These are phyloP conservation scores for Linhomoeus sp. DNA, from an alignment of 2,888 invertebrate species.

Conservation along the genomic window DNA sequence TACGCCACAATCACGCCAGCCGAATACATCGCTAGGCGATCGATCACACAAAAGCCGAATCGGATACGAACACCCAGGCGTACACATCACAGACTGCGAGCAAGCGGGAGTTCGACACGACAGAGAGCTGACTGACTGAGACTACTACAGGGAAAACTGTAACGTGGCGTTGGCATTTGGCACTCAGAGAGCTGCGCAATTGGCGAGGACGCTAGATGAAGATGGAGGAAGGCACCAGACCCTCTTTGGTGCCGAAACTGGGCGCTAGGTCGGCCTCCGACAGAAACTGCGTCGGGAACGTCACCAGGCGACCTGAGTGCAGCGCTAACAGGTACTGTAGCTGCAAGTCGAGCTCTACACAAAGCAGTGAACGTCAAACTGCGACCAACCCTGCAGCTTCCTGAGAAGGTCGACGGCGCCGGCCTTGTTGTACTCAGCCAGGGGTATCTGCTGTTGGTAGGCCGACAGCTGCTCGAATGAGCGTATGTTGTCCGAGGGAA, in stretches of 20 bases:
- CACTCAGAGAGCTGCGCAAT: too few relatives aligned
- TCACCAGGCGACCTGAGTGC: constrained; percentile 68
- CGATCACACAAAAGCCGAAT: too few relatives aligned
- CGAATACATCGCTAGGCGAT: too few relatives aligned
- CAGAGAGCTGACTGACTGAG: too few relatives aligned
- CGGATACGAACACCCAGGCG: too few relatives aligned
- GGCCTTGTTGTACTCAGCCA: constrained; percentile 51
- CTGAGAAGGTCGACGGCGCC: constrained; percentile 44
- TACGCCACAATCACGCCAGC: too few relatives aligned
- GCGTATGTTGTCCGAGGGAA: constrained; percentile 62
- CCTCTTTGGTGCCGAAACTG: constrained; percentile 60
- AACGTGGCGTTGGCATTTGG: too few relatives aligned
- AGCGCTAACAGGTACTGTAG: too few relatives aligned
- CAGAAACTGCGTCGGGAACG: constrained; percentile 72
- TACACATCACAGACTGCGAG: too few relatives aligned
- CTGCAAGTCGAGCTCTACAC: constrained; percentile 12
- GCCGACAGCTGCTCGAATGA: constrained; percentile 51
- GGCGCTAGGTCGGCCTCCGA: constrained; percentile 64
- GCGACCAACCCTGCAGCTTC: constrained; percentile 44
- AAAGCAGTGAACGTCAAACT: not conserved
- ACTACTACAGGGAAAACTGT: too few relatives aligned
- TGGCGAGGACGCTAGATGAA: too few relatives aligned
- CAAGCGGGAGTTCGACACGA: too few relatives aligned
- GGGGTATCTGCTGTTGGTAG: constrained; percentile 49
- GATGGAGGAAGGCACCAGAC: constrained; percentile 68